A percentile compares a stretch with the other conserved stretches of the same genome.
Conservation (phyloP, 2,888 invertebrate species). For the Drosophila fungiperda region DNA sequence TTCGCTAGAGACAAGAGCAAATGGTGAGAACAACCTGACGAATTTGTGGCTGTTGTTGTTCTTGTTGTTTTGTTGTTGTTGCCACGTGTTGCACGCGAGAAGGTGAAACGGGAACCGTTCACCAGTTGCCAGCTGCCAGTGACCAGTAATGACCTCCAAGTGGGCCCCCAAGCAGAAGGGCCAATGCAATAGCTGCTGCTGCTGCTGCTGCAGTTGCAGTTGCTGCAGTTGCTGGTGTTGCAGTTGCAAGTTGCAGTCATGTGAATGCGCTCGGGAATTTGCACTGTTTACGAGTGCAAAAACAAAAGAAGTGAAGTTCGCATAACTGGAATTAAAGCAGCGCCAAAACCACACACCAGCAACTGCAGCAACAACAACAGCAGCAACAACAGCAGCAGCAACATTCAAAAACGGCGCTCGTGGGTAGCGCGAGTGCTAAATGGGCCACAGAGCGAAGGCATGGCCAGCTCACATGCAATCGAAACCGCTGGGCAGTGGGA, state of each 20-base stretch:
- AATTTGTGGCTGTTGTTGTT: slow-evolving; percentile 11
- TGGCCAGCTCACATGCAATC: slow-evolving; percentile 68
- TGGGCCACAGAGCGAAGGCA: slow-evolving; percentile 59
- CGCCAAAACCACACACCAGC: slow-evolving; percentile 64
- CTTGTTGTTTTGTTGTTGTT: slow-evolving; percentile 4
- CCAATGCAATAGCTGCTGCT: slow-evolving; percentile 38
- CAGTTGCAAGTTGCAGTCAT: slow-evolving; percentile 52
- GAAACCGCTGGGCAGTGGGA: slow-evolving; percentile 59
- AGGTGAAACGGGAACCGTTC: slow-evolving; percentile 51
- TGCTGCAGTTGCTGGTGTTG: slow-evolving; percentile 21
- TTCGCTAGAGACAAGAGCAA: slow-evolving; percentile 57
- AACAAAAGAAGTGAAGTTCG: slow-evolving; percentile 75
- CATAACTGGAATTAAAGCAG: slow-evolving; percentile 79
- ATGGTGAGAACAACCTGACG: slow-evolving; percentile 53
- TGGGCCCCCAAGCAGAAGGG: slow-evolving; percentile 48
- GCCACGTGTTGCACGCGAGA: slow-evolving; percentile 73
- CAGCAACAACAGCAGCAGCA: slow-evolving; percentile 40
- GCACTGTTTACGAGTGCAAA: slow-evolving; percentile 67
- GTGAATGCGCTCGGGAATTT: slow-evolving; percentile 74
- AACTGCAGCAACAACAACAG: slow-evolving; percentile 34
- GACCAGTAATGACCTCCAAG: slow-evolving; percentile 73
- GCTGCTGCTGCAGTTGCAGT: slow-evolving; percentile 4
- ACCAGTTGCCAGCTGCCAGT: slow-evolving; percentile 58
- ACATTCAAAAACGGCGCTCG: slow-evolving; percentile 63
- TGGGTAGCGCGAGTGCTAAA: slow-evolving; percentile 76